phyloP scores from a whole-genome alignment of 2,797 vertebrate species.

The Crenichthys baileyi region DNA sequence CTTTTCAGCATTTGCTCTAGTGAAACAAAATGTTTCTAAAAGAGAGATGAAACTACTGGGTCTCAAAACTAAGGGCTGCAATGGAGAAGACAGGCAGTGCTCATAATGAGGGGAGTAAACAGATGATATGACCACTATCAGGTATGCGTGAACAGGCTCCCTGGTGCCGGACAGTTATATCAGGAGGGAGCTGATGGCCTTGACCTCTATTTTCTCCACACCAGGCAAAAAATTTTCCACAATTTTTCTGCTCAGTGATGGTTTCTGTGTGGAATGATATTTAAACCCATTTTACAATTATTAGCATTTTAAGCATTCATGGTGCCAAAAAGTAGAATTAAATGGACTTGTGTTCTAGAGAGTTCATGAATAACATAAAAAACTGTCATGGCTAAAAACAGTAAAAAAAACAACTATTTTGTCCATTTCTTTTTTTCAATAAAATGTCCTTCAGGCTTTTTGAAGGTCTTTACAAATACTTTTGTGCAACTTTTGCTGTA shows the following conservation, averaged over 20 bases:
- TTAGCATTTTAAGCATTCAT: not conserved
- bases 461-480: not conserved
- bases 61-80: not conserved
- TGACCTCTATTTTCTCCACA: conserved; percentile 13
- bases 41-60: not conserved
- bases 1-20: not conserved
- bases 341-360: not conserved
- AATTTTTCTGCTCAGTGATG: not conserved
- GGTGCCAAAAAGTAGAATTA: not conserved
- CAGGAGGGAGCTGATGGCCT: not conserved
- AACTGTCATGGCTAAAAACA: not conserved
- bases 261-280: not conserved
- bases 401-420: not conserved
- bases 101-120: not conserved
- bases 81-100: not conserved
- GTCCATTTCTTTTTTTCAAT: not conserved
- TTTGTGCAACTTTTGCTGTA: not conserved
- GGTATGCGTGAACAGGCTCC: not conserved
- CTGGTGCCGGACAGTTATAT: not conserved
- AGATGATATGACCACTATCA: not conserved
- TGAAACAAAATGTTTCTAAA: not conserved
- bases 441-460: not conserved
- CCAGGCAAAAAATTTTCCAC: not conserved
- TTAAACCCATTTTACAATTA: not conserved
- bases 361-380: not conserved